Conservation (phyloP, 2,113 vertebrate genomes). For the Austrofundulus limnaeus region DNA sequence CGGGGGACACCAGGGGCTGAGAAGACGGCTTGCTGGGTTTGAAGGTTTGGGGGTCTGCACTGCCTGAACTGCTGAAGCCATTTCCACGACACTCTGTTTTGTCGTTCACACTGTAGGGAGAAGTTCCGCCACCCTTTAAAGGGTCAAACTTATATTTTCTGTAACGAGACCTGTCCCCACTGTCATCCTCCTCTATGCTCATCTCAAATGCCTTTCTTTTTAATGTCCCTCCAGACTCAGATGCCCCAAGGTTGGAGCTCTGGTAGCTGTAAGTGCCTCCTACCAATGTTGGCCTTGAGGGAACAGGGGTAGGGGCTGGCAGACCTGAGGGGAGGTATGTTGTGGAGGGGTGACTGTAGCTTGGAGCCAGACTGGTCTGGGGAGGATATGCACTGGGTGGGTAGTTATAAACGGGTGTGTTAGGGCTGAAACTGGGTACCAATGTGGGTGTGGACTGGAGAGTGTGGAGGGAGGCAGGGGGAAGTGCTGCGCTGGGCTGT, state of each 20-base stretch:
- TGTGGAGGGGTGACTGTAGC: constrained; percentile 83
- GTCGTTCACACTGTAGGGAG: constrained; percentile 83
- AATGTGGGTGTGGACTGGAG: constrained; percentile 80
- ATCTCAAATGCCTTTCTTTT: constrained; percentile 93
- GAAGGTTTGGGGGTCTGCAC: constrained; percentile 79
- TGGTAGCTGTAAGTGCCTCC: constrained; percentile 88
- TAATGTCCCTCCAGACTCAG: constrained; percentile 79
- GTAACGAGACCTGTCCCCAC: constrained; percentile 79
- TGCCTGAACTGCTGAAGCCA: constrained; percentile 73
- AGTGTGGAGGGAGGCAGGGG: constrained; percentile 79
- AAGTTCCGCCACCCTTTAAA: constrained; percentile 80
- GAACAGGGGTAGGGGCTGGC: constrained; percentile 84
- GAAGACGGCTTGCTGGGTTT: constrained; percentile 82
- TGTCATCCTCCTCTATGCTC: constrained; percentile 79
- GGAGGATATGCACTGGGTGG: constrained; percentile 76
- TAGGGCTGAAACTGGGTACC: constrained; percentile 85
- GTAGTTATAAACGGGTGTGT: constrained; percentile 89
- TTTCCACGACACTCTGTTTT: constrained; percentile 86
- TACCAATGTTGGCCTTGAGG: constrained; percentile 80
- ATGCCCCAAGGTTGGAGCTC: constrained; percentile 70
- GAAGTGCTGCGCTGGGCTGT: constrained; percentile 83
- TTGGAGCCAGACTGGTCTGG: constrained; percentile 77
- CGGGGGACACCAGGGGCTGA: constrained; percentile 84
- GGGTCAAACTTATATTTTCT: constrained; percentile 90
- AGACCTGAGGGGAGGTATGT: constrained; percentile 87